phyloP scores from a whole-genome alignment of 2,888 invertebrate species.

The Stenichneumon culpator region DNA sequence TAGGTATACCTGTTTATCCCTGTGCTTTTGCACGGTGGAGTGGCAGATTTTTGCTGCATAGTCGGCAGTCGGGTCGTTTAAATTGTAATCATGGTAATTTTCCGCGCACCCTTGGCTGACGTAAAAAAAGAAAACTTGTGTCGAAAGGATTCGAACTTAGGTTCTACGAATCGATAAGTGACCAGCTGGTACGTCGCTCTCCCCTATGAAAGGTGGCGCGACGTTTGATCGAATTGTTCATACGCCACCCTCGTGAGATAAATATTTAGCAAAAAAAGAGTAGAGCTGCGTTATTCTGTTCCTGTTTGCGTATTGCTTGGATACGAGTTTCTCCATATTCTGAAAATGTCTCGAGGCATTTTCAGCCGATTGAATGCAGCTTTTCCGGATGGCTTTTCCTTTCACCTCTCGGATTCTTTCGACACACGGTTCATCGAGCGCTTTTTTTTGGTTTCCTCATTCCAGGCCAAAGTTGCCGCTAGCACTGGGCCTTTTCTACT shows the following conservation, averaged over 20 bases:
- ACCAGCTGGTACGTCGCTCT: neutral
- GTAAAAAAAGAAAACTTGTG: no score
- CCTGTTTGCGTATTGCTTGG: neutral
- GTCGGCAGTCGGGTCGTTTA: neutral
- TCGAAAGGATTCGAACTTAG: no score
- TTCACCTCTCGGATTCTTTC: neutral
- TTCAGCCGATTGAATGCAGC: neutral
- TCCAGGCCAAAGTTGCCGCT: neutral
- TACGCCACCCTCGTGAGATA: neutral
- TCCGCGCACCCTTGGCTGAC: neutral
- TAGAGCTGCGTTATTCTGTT: neutral
- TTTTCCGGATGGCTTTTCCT: neutral
- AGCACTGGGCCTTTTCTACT: neutral
- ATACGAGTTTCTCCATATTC: neutral
- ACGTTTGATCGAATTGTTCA: neutral
- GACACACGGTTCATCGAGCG: neutral
- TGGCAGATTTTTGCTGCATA: neutral
- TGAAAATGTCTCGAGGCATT: neutral
- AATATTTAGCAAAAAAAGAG: neutral
- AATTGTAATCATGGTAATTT: neutral
- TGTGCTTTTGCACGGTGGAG: neutral
- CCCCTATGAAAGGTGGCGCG: neutral
- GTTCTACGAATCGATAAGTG: neutral
- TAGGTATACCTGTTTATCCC: no score
- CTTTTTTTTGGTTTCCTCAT: constrained; percentile 14